A percentile compares a stretch with the other conserved stretches of the same genome.
phyloP scores from a whole-genome alignment of 2,888 invertebrate genomes.

The Chelonus formosanus region DNA sequence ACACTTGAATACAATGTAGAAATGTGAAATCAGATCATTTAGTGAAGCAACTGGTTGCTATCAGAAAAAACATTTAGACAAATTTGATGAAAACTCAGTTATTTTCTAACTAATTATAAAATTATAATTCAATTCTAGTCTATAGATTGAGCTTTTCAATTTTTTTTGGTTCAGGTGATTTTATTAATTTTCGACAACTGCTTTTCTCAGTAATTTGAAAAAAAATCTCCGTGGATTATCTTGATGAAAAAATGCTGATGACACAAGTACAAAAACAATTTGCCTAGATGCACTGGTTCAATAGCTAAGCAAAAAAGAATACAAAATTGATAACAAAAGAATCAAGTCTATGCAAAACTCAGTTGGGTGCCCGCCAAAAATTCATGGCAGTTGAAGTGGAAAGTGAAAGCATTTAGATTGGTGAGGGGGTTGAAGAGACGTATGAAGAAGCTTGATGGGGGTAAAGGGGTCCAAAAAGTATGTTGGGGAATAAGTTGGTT shows the following conservation, averaged over 20 bases:
- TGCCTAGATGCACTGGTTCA: not conserved
- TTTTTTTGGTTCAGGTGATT: too few species aligned
- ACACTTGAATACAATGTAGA: not conserved
- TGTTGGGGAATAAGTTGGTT: conserved; percentile 40
- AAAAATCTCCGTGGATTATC: too few species aligned
- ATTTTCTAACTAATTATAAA: too few species aligned
- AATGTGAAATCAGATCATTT: too few species aligned
- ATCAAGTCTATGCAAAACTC: conserved; percentile 5
- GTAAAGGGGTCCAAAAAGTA: conserved; percentile 30
- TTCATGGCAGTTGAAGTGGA: conserved; percentile 51
- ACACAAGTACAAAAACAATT: not conserved
- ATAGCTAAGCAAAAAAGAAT: conserved; percentile 4
- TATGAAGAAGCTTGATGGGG: conserved; percentile 32
- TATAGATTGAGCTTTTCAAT: too few species aligned
- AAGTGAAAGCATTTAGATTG: conserved; percentile 53
- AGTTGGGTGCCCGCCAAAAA: conserved; percentile 42
- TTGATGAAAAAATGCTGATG: not conserved
- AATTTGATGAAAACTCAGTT: too few species aligned
- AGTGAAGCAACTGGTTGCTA: too few species aligned
- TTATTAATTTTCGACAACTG: too few species aligned
- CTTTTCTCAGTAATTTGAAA: too few species aligned
- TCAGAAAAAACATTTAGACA: too few species aligned
- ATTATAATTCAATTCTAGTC: too few species aligned
- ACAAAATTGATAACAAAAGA: not conserved
- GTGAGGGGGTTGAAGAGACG: conserved; percentile 11